A percentile compares a stretch with the other conserved stretches of the same genome.
These are phyloP conservation scores for Scaptomyza parva DNA, from an alignment of 2,888 invertebrate species.

Conservation along the genomic window DNA sequence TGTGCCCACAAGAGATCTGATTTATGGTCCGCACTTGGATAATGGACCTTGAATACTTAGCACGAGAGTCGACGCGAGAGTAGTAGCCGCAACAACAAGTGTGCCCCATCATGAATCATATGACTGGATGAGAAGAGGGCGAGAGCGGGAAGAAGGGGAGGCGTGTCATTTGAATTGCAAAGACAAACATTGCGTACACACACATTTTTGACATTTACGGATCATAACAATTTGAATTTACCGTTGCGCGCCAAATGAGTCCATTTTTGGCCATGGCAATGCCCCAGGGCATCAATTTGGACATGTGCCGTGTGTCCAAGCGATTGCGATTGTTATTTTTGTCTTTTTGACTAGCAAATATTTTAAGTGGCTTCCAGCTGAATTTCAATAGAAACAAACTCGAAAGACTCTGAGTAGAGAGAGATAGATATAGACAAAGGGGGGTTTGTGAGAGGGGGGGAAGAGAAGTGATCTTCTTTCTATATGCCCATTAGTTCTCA, in stretches of 20 bases:
- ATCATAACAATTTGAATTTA: conserved; percentile 84
- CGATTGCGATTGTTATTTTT: conserved; percentile 53
- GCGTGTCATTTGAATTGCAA: conserved; percentile 56
- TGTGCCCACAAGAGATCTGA: conserved; percentile 16
- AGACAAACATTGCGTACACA: conserved; percentile 50
- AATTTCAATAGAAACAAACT: conserved; percentile 30
- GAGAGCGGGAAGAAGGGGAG: neutral
- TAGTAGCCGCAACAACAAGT: conserved; percentile 40
- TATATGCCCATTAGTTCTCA: conserved; percentile 26
- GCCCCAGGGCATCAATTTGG: conserved; percentile 84
- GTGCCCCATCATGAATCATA: conserved; percentile 46
- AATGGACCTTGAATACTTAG: conserved; percentile 58
- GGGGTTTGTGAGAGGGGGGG: neutral
- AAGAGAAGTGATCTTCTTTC: conserved; percentile 8
- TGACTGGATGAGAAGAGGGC: neutral
- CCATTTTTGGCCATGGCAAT: conserved; percentile 73
- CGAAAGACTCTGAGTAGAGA: too few species aligned
- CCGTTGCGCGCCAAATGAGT: conserved; percentile 73
- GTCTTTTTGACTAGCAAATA: conserved; percentile 55
- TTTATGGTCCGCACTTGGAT: conserved; percentile 56
- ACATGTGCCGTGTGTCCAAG: conserved; percentile 69
- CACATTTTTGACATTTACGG: conserved; percentile 83
- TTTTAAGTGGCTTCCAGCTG: conserved; percentile 69
- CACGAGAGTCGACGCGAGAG: neutral
- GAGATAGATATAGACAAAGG: neutral